Percentiles rank a stretch among this genome's conserved stretches.
Evolutionary conservation across 2,797 vertebrate genomes (phyloP).

Genomic region (Loris lydekkerianus): DNA sequence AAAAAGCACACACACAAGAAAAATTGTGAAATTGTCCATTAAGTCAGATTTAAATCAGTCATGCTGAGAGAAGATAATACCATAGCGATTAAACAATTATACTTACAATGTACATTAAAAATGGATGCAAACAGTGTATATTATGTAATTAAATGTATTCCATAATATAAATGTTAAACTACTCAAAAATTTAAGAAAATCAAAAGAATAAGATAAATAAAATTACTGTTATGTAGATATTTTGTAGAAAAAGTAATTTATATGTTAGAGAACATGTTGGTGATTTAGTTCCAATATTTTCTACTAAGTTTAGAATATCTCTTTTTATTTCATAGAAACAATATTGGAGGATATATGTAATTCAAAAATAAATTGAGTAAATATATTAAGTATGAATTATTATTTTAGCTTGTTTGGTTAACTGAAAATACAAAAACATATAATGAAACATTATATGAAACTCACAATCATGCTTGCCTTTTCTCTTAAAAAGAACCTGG

Average conservation of each 20-base stretch:
- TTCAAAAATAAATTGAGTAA: neutral
- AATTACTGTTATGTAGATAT: neutral
- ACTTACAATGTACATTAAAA: neutral
- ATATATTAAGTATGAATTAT: neutral
- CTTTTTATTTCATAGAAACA: neutral
- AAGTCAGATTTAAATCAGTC: neutral
- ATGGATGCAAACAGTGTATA: neutral
- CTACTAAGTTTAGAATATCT: neutral
- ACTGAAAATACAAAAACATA: neutral
- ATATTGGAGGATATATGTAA: neutral
- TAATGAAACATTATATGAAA: neutral
- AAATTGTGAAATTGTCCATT: slow-evolving; percentile 10
- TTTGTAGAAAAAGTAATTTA: neutral
- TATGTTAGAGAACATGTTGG: neutral
- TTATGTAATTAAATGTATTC: neutral
- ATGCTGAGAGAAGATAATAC: neutral
- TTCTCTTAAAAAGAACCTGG: too few species aligned
- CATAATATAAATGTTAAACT: neutral
- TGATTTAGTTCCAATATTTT: neutral
- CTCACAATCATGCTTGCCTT: neutral
- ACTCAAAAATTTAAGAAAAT: neutral
- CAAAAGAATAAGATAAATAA: neutral
- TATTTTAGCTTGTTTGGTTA: neutral
- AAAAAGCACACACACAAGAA: neutral
- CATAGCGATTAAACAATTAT: neutral